Base-by-base conservation (phyloP, 2,888 invertebrate genomes). In the Lepidochrysops patricia region DNA sequence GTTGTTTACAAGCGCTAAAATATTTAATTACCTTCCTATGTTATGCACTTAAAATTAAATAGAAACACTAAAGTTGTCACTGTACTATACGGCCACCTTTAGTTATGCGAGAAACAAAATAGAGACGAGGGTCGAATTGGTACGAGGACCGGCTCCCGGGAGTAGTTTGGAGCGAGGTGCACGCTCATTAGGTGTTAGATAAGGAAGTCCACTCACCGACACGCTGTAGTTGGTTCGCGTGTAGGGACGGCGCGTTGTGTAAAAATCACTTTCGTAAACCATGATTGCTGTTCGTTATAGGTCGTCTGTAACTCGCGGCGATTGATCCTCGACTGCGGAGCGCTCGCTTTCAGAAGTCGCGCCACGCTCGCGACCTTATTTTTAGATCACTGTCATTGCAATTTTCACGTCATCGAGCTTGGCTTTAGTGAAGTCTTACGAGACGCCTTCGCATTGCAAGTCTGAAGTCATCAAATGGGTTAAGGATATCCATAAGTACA, bases 221-320 rank as follows among this genome's bases (percentile, higher is more conserved):
- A 96, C 95, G 94, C 96, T 94, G 83, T 94, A 92, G 82, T 93
- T 93, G 90, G 94, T 94, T 66, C 92, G 93, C 66, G 92, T 90
- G 84, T 94, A 91, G 69, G 95, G 94, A 90, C 96, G 93, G 90
- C 96, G 94, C 86, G 94, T 95, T 77, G 96, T 96, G 89, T 95
- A 95, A 90, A 95, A 96, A 91, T 96, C 96, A 92, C 95, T 94
- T 91, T 96, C 95, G 94, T 96, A 96, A 90, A 96, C 96, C 96
- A 96, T 96, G 88, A 90, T 92, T 72, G 81, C 79, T 85, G 82
- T 81, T 79, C 74, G 67, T 69, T 67, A 67, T 84, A 83, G 82
- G 83, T 84, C 84, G 88, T 77, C 80, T 84, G 79, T 76, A 80
- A 79, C 82, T 83, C 84, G 86, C 84, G 86, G 78, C 86, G 88